Conservation (phyloP, 2,888 invertebrate genomes). For the Eledone cirrhosa region DNA sequence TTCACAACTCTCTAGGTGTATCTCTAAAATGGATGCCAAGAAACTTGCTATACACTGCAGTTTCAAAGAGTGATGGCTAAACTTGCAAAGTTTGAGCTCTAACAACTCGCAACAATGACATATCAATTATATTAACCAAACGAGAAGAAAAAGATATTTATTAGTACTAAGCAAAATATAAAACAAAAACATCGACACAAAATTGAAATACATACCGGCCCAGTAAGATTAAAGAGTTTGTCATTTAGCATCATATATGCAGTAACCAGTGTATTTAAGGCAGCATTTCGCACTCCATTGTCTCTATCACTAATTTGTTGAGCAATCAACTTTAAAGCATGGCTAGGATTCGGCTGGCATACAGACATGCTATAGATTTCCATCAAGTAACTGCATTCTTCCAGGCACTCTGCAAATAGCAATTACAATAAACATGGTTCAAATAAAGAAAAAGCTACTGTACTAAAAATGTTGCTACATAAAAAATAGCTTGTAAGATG, state of each 20-base stretch:
- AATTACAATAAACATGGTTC: no score
- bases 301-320: slow-evolving; percentile 95
- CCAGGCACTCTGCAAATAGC: slow-evolving; percentile 80
- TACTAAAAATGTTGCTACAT: no score
- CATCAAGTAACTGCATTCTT: slow-evolving; percentile 86
- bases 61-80: no score
- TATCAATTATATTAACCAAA: no score
- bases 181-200: neutral
- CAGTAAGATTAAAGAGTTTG: slow-evolving; percentile 86
- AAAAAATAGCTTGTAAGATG: no score
- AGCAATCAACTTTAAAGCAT: slow-evolving; percentile 87
- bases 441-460: no score
- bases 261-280: slow-evolving; percentile 90
- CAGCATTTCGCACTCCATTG: slow-evolving; percentile 93
- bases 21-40: no score
- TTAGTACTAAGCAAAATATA: neutral
- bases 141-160: no score
- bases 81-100: no score
- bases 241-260: slow-evolving; percentile 92
- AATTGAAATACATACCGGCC: slow-evolving; percentile 73
- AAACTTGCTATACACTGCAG: no score
- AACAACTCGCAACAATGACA: no score
- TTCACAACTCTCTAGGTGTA: no score
- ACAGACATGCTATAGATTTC: slow-evolving; percentile 85
- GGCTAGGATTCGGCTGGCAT: slow-evolving; percentile 81